phyloP scores from a whole-genome alignment of 2,888 invertebrate genomes.

The Stramonita haemastoma region DNA sequence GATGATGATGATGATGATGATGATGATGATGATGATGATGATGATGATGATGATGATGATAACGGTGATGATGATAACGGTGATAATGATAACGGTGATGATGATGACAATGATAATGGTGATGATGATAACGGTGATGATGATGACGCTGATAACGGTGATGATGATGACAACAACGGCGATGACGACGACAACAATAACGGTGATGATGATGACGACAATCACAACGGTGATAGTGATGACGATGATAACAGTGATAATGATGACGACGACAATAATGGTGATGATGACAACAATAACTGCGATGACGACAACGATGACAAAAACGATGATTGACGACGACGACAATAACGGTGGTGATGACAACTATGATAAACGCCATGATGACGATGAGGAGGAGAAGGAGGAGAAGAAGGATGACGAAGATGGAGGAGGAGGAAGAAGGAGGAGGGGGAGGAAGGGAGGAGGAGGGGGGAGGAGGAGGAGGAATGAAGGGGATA shows the following conservation, averaged over 20 bases:
- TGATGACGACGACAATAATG: background rate
- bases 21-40: constrained; percentile 5
- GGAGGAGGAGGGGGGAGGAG: background rate
- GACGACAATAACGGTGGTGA: background rate
- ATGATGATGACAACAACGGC: constrained; percentile 39
- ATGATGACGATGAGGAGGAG: background rate
- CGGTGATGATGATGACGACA: constrained; percentile 1
- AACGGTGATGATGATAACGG: background rate
- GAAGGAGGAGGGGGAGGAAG: background rate
- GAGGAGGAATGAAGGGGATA: background rate
- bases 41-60: background rate
- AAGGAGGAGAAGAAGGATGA: background rate
- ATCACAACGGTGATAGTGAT: background rate
- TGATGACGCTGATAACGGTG: background rate
- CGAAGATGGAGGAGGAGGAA: background rate
- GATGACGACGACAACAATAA: background rate
- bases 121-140: background rate
- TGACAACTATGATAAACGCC: background rate
- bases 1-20: background rate
- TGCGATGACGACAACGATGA: background rate
- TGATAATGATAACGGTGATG: background rate
- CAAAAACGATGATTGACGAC: background rate
- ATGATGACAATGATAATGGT: background rate
- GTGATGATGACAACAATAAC: background rate
- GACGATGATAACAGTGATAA: background rate